Base-by-base conservation (phyloP, 2,888 invertebrate species). In the Epicampocera succincta region DNA sequence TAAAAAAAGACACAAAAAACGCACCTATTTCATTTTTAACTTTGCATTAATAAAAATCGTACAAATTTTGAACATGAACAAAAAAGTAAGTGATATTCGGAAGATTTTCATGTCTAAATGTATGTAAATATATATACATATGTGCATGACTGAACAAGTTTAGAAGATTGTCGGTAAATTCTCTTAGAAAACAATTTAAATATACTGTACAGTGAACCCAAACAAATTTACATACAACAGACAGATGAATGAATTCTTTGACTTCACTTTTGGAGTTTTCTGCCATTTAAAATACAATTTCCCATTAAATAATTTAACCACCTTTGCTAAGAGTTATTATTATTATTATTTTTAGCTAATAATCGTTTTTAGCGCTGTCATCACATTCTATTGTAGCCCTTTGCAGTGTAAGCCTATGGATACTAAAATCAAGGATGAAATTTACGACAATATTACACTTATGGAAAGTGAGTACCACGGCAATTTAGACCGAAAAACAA, bases 401-500 rank as follows among this genome's bases (percentile, higher is more conserved):
- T 17, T 61, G 25, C 48, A 78, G 0, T 56, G 84, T 54, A 85
- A 80, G 15, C 85, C 82, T 60, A 40, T 80, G 61, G 48, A 85
- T 82, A 25, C 60, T 3, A 50, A 68, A 19, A 19, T 25, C 25
- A 66, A 72, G 13, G 19, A 80, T 58, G 33, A 19, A 29, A 21
- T 54, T 46, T 46, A 76, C 71, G 15, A 74, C 77, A 54, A 17
- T n/a, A 19, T 11, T 15, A n/a, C 0, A 5, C 33, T 33, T 3
- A 17, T 40, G 6, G 46, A 38, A 81, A 87, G 84, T 25, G 87
- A 86, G 29, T 89, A 89, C 54, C 85, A 89, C 50, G 90, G 90
- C 0, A 85, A 90, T 68, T 82, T 90, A 13, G 85, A 89, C 38
- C 84, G 82, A 2, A 88, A 90, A 58, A 90, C 87, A 48, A 88